Conservation (phyloP, 2,888 invertebrate genomes). For the Pelosia muscerda region DNA sequence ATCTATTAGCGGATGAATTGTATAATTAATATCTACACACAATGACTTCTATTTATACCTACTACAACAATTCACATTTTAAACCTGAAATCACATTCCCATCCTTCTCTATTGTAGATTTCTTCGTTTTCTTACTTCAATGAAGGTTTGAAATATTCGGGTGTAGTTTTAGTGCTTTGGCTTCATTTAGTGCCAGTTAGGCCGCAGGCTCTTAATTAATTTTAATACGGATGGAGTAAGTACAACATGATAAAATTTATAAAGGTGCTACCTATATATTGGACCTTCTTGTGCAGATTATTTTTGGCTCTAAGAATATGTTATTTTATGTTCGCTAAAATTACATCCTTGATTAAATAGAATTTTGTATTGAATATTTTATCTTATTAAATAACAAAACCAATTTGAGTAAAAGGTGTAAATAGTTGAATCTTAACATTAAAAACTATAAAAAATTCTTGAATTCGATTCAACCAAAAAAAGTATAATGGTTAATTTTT, state of each 20-base stretch:
- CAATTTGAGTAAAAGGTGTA: background rate
- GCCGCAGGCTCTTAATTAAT: constrained; percentile 17
- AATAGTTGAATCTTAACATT: too few relatives aligned
- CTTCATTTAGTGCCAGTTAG: constrained; percentile 17
- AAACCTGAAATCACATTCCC: background rate
- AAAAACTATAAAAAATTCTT: too few relatives aligned
- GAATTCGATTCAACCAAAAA: too few relatives aligned
- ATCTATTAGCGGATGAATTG: too few relatives aligned
- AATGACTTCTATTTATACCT: too few relatives aligned
- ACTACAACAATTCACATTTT: too few relatives aligned
- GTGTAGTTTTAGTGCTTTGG: background rate
- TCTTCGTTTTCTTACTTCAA: constrained; percentile 10
- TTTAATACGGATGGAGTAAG: constrained; percentile 9
- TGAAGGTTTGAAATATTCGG: constrained; percentile 21
- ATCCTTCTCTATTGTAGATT: background rate
- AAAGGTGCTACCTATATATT: constrained; percentile 12
- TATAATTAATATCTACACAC: too few relatives aligned
- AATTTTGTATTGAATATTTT: too few relatives aligned
- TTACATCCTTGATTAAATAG: background rate
- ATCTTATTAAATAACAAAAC: too few relatives aligned
- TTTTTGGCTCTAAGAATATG: background rate
- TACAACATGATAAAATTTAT: background rate
- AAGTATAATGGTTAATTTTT: too few relatives aligned
- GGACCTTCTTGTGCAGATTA: background rate
- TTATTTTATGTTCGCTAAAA: background rate